These are phyloP conservation scores for Myotis yumanensis DNA, from an alignment of 2,113 vertebrate species.

Conservation along the genomic window DNA sequence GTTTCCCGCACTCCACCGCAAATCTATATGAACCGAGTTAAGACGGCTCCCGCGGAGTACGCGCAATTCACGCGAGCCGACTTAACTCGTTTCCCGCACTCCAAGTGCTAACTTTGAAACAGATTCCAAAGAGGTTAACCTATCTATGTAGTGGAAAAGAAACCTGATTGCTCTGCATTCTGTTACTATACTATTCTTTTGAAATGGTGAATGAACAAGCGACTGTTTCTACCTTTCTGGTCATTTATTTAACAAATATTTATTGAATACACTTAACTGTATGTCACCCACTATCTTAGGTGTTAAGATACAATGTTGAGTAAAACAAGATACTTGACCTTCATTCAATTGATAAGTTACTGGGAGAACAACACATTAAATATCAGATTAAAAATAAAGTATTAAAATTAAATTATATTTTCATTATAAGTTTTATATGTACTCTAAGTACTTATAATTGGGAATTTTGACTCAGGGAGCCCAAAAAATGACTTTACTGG, in stretches of 20 bases:
- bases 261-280: background rate
- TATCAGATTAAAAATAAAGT: constrained; percentile 8
- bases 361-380: background rate
- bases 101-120: background rate
- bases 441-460: background rate
- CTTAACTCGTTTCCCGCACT: no score
- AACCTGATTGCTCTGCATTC: constrained; percentile 16
- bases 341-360: background rate
- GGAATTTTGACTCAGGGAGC: background rate
- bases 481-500: background rate
- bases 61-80: no score
- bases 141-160: constrained; percentile 8
- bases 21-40: no score
- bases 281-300: background rate
- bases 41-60: no score
- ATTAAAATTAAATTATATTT: background rate
- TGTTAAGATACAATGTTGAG: background rate
- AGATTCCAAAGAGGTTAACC: constrained; percentile 1
- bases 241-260: constrained; percentile 9
- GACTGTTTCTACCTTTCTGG: background rate
- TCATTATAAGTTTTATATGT: background rate
- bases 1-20: no score
- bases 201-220: background rate
- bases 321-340: constrained; percentile 41
- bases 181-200: background rate